Evolutionary conservation across 1,140 invertebrate genomes (phyloP).

Genomic region (Aethina tumida): DNA sequence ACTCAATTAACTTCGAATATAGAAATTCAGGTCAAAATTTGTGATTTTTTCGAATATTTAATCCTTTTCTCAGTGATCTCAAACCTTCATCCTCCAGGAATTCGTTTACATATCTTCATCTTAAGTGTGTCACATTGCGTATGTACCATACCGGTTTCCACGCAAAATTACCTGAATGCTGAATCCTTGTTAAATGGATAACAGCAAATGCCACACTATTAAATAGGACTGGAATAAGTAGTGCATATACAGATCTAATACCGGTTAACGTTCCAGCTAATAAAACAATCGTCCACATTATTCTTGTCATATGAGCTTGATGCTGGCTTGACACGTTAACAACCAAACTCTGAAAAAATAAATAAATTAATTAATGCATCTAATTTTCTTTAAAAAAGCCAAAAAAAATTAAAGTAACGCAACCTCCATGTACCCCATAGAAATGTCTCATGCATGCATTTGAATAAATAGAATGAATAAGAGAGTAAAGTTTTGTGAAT

Average conservation of each 20-base stretch:
- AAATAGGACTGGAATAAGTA: conserved; percentile 39
- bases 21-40: conserved; percentile 1
- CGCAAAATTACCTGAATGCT: conserved; percentile 33
- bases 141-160: no score
- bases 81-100: not conserved
- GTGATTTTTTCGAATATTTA: not conserved
- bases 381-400: conserved; percentile 1
- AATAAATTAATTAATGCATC: conserved; percentile 1
- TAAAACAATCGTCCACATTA: conserved; percentile 39
- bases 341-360: conserved; percentile 17
- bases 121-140: conserved; percentile 1
- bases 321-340: conserved; percentile 23
- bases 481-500: no score
- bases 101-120: not conserved
- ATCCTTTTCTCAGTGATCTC: not conserved
- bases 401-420: not conserved
- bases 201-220: conserved; percentile 31
- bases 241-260: conserved; percentile 38
- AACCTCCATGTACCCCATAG: no score
- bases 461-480: no score
- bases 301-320: conserved; percentile 26
- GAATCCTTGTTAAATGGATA: conserved; percentile 24
- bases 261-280: conserved; percentile 35
- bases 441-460: no score
- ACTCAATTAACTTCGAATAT: conserved; percentile 6